phyloP scores from a whole-genome alignment of 2,888 invertebrate genomes.

The Cantharis lateralis region DNA sequence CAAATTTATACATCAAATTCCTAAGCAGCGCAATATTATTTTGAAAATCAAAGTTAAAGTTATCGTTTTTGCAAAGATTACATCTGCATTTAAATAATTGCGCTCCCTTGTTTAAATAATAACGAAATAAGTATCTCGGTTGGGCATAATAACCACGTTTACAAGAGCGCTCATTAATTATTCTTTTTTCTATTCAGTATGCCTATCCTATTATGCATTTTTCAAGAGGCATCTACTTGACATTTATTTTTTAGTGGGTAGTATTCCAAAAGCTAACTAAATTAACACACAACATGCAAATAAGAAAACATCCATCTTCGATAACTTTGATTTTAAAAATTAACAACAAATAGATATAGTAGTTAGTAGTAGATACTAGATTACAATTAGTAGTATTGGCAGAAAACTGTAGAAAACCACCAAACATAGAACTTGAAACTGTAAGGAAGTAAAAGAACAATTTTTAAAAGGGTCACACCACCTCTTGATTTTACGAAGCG shows the following conservation, averaged over 20 bases:
- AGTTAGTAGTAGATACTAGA: background rate
- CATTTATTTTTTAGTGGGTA: background rate
- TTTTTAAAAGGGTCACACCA: slow-evolving; percentile 46
- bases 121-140: background rate
- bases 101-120: background rate
- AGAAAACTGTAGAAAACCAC: slow-evolving; percentile 33
- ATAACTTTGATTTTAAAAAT: slow-evolving; percentile 17
- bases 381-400: slow-evolving; percentile 22
- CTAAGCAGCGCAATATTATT: slow-evolving; percentile 20
- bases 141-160: background rate
- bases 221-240: background rate
- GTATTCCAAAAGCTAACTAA: background rate
- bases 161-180: background rate
- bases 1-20: slow-evolving; percentile 5
- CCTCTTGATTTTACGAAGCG: slow-evolving; percentile 90
- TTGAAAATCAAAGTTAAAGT: slow-evolving; percentile 17
- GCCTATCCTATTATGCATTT: background rate
- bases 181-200: background rate
- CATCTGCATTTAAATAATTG: background rate
- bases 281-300: background rate
- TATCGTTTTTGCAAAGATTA: background rate
- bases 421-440: slow-evolving; percentile 37
- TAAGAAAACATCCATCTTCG: background rate
- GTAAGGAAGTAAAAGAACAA: slow-evolving; percentile 34
- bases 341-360: slow-evolving; percentile 16